A percentile compares a stretch with the other conserved stretches of the same genome.
Conservation (phyloP, 64 coral and sea anemone species). For the Hydrozoanthus tunicans region DNA sequence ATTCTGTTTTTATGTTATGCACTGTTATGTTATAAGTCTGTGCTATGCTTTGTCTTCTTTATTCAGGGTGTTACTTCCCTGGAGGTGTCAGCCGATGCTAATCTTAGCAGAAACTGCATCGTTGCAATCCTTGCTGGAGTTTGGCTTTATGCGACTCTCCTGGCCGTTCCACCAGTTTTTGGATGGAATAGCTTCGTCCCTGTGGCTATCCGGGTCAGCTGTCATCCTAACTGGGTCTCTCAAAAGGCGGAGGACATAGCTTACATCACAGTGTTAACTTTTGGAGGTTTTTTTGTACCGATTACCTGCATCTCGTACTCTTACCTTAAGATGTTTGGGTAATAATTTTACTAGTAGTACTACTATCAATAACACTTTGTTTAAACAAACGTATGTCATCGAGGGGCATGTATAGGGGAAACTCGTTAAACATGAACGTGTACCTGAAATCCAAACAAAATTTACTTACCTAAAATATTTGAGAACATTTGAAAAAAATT, state of each 20-base stretch:
- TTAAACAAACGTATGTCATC: no score
- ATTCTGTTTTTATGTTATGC: no score
- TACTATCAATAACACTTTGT: not conserved
- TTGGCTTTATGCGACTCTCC: constrained; percentile 47
- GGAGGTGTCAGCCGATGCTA: not conserved
- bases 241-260: constrained; percentile 20
- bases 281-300: constrained; percentile 76
- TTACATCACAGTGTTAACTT: constrained; percentile 61
- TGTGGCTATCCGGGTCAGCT: constrained; percentile 67
- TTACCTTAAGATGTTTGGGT: constrained; percentile 72
- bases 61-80: constrained; percentile 34
- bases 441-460: no score
- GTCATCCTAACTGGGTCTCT: constrained; percentile 86
- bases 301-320: constrained; percentile 21
- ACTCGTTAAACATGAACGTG: no score
- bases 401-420: no score
- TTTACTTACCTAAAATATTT: no score
- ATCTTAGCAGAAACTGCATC: not conserved
- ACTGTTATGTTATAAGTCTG: no score
- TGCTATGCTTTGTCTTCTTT: not conserved
- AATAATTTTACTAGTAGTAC: not conserved
- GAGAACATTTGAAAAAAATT: no score
- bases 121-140: constrained; percentile 6
- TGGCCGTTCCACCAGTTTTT: constrained; percentile 68
- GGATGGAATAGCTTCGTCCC: constrained; percentile 86